phyloP scores from a whole-genome alignment of 2,797 vertebrate genomes.

The Epinephelus coioides region DNA sequence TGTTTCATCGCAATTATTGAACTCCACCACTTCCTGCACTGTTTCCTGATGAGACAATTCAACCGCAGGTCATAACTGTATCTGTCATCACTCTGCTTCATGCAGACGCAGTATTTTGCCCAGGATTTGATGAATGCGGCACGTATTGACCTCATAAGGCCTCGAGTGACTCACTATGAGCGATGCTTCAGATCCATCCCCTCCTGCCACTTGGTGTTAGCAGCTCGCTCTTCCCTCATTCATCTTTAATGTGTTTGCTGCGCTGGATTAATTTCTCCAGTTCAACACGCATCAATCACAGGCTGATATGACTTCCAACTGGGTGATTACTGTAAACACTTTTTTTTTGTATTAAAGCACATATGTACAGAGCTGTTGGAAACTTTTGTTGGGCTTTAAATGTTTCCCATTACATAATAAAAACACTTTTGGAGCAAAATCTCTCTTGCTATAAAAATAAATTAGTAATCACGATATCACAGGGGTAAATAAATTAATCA shows the following conservation, averaged over 20 bases:
- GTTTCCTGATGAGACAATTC: constrained; percentile 9
- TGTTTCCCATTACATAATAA: background rate
- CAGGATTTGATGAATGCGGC: constrained; percentile 63
- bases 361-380: background rate
- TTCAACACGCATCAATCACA: constrained; percentile 70
- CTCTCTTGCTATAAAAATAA: background rate
- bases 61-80: constrained; percentile 7
- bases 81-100: constrained; percentile 17
- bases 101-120: constrained; percentile 26
- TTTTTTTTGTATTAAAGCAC: background rate
- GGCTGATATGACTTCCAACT: constrained; percentile 43
- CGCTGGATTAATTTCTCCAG: constrained; percentile 68
- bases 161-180: constrained; percentile 60
- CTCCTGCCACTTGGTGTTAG: constrained; percentile 40
- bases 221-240: constrained; percentile 54
- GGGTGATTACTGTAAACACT: constrained; percentile 48
- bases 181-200: constrained; percentile 29
- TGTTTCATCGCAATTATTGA: constrained; percentile 12
- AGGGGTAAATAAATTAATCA: background rate
- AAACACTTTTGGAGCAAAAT: background rate
- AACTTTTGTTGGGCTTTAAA: constrained; percentile 3
- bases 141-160: constrained; percentile 67
- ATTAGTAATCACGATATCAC: background rate
- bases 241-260: constrained; percentile 70
- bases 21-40: constrained; percentile 17